Evolutionary conservation across 2,888 invertebrate species (phyloP).

Genomic region (Cheilosia variabilis): DNA sequence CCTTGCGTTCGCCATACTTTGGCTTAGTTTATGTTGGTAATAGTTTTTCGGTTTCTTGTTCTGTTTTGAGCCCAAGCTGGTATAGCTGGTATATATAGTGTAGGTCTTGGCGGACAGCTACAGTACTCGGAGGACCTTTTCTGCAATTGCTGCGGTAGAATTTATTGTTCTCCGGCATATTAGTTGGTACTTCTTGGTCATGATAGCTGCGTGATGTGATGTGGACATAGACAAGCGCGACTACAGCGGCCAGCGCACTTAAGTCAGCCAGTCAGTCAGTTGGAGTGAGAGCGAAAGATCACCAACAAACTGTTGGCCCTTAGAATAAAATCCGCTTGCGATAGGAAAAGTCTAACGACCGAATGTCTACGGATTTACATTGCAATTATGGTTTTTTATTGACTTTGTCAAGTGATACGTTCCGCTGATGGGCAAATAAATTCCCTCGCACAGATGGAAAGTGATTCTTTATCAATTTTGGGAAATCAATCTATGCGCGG

Average conservation of each 20-base stretch:
- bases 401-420: conserved; percentile 77
- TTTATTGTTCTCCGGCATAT: conserved; percentile 66
- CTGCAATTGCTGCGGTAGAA: conserved; percentile 63
- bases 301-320: conserved; percentile 40
- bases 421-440: conserved; percentile 76
- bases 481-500: conserved; percentile 64
- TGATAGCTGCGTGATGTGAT: conserved; percentile 67
- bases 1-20: conserved; percentile 70
- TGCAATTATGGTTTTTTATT: conserved; percentile 78
- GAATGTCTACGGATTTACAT: conserved; percentile 77
- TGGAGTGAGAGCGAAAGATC: conserved; percentile 49
- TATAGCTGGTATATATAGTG: conserved; percentile 56
- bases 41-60: conserved; percentile 70
- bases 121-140: conserved; percentile 54
- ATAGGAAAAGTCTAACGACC: conserved; percentile 56
- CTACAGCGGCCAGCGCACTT: conserved; percentile 46
- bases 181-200: conserved; percentile 71
- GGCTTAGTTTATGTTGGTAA: conserved; percentile 69
- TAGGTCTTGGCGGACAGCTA: conserved; percentile 53
- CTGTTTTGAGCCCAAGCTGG: conserved; percentile 30
- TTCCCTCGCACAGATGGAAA: conserved; percentile 74
- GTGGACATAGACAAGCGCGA: conserved; percentile 55
- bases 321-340: conserved; percentile 25
- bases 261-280: conserved; percentile 57
- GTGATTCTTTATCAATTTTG: conserved; percentile 75